Conservation (phyloP, 2,113 vertebrate species). For the Rhabdomys dilectus region DNA sequence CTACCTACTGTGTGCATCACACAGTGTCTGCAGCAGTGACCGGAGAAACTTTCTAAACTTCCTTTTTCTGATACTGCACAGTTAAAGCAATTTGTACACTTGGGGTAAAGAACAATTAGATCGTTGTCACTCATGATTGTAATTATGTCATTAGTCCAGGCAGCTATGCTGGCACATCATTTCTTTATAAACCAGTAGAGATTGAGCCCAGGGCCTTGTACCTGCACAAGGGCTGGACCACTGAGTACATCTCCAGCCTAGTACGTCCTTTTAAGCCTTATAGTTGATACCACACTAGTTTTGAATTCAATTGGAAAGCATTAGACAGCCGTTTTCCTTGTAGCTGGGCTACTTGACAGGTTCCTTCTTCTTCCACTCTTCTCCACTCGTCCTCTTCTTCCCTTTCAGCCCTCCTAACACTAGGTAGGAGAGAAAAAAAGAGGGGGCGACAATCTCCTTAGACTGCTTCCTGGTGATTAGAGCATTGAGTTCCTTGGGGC, state of each 20-base stretch:
- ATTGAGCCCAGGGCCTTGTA: neutral
- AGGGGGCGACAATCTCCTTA: too few relatives aligned
- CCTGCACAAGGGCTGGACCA: neutral
- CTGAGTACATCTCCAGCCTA: neutral
- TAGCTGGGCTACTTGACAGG: too few relatives aligned
- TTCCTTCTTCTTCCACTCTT: too few relatives aligned
- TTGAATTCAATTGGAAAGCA: neutral
- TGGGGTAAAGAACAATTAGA: neutral
- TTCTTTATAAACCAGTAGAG: neutral
- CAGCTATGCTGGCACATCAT: neutral
- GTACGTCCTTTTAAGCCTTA: neutral
- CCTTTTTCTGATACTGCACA: slow-evolving; percentile 8
- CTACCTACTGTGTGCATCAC: neutral
- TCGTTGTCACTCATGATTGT: neutral
- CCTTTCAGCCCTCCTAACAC: too few relatives aligned
- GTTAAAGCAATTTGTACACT: neutral
- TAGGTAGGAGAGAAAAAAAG: too few relatives aligned
- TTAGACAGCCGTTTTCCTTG: neutral
- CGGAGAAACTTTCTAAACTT: neutral
- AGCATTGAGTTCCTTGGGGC: too few relatives aligned
- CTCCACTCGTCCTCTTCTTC: too few relatives aligned
- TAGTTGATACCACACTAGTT: neutral
- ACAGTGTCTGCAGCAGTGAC: slow-evolving; percentile 16
- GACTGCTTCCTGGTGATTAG: too few relatives aligned
- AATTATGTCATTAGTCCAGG: neutral